Conservation (phyloP, 1,140 invertebrate species). For the Daktulosphaira vitifoliae region DNA sequence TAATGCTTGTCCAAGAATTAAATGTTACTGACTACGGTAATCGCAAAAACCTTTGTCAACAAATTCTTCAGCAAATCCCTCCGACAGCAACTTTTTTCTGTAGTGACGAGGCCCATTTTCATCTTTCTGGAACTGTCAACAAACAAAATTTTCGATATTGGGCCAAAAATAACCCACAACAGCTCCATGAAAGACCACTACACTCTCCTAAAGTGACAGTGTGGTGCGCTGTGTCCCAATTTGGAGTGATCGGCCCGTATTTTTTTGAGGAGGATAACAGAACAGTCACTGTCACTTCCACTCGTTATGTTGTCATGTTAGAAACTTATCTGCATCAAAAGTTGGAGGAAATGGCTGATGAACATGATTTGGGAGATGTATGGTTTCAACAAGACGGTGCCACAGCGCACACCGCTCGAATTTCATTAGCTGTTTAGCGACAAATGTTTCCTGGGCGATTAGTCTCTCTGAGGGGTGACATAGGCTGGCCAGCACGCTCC, state of each 20-base stretch:
- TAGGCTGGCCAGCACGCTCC: too few relatives aligned
- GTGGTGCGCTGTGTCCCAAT: slow-evolving; percentile 36
- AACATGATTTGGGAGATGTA: too few relatives aligned
- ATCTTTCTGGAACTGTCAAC: slow-evolving; percentile 41
- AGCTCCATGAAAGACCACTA: slow-evolving; percentile 12
- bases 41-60: slow-evolving; percentile 25
- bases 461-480: too few relatives aligned
- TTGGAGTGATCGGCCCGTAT: slow-evolving; percentile 22
- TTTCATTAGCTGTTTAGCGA: not conserved
- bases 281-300: slow-evolving; percentile 36
- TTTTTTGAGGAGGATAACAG: slow-evolving; percentile 11
- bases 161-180: slow-evolving; percentile 14
- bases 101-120: slow-evolving; percentile 43
- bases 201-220: slow-evolving; percentile 27
- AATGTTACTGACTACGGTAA: slow-evolving; percentile 31
- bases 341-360: too few relatives aligned
- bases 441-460: not conserved
- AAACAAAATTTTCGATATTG: slow-evolving; percentile 37
- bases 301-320: slow-evolving; percentile 36
- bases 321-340: slow-evolving; percentile 35
- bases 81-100: slow-evolving; percentile 33
- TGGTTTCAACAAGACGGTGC: slow-evolving; percentile 39
- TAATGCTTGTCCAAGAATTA: not conserved
- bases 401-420: slow-evolving; percentile 35
- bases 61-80: slow-evolving; percentile 3